Evolutionary conservation across 2,888 invertebrate genomes (phyloP).

Genomic region (Petrolisthes cinctipes): DNA sequence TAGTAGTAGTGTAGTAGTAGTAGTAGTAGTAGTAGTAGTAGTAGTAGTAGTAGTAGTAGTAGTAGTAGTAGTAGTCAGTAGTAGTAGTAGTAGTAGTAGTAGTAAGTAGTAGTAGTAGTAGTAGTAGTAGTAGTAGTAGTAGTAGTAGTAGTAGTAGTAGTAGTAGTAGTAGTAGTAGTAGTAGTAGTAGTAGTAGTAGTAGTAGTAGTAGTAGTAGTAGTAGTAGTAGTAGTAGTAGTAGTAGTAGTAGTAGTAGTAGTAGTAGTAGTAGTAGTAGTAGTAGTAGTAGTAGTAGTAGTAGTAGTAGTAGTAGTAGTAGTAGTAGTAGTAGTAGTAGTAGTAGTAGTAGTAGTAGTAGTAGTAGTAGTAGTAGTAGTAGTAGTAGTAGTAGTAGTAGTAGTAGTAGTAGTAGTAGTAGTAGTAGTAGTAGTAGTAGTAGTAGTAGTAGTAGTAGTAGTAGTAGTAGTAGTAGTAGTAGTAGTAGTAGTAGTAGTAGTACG

Average conservation of each 20-base stretch:
- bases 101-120: conserved; percentile 21
- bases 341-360: conserved; percentile 30
- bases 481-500: conserved; percentile 3
- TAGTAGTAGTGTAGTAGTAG: conserved; percentile 24
- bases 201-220: conserved; percentile 4
- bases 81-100: no score
- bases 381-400: conserved; percentile 28
- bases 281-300: conserved; percentile 4
- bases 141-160: conserved; percentile 2
- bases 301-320: conserved; percentile 28
- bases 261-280: conserved; percentile 7
- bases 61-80: conserved; percentile 17
- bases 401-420: conserved; percentile 10
- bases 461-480: conserved; percentile 14
- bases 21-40: no score
- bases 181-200: conserved; percentile 7
- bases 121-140: conserved; percentile 8
- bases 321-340: conserved; percentile 22
- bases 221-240: conserved; percentile 4
- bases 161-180: conserved; percentile 12
- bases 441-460: conserved; percentile 12
- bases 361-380: conserved; percentile 24
- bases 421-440: conserved; percentile 20
- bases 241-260: neutral
- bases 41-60: conserved; percentile 12